These are phyloP conservation scores for Tuta absoluta DNA, from an alignment of 2,888 invertebrate species.

Conservation along the genomic window DNA sequence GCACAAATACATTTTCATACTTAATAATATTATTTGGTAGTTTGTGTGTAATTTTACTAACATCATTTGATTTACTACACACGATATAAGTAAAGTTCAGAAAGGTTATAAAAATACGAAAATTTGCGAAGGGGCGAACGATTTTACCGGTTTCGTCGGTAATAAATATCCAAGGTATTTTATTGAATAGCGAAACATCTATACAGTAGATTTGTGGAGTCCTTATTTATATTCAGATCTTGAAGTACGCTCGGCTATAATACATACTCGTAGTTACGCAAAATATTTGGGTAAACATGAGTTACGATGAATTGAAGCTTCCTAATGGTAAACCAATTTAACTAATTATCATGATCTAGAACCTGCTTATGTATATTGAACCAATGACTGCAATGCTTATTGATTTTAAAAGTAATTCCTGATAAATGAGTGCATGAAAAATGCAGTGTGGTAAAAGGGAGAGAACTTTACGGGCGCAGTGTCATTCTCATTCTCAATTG, in stretches of 20 bases:
- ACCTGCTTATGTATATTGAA: background rate
- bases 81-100: background rate
- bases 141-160: slow-evolving; percentile 6
- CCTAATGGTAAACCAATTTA: background rate
- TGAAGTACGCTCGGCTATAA: slow-evolving; percentile 13
- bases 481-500: background rate
- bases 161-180: slow-evolving; percentile 23
- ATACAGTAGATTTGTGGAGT: slow-evolving; percentile 23
- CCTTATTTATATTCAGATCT: slow-evolving; percentile 23
- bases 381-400: background rate
- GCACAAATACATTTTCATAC: no score
- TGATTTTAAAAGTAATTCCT: no score
- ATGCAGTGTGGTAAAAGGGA: no score
- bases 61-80: background rate
- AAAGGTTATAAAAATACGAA: slow-evolving; percentile 17
- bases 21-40: background rate
- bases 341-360: background rate
- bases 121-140: slow-evolving; percentile 8
- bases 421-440: no score
- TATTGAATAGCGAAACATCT: slow-evolving; percentile 26
- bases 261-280: background rate
- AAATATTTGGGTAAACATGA: slow-evolving; percentile 19
- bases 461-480: no score
- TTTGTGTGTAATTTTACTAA: background rate
- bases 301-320: background rate